Percentiles rank a stretch among this genome's conserved stretches.
Evolutionary conservation across 2,797 vertebrate species (phyloP).

Genomic region (Lycodopsis pacificus): DNA sequence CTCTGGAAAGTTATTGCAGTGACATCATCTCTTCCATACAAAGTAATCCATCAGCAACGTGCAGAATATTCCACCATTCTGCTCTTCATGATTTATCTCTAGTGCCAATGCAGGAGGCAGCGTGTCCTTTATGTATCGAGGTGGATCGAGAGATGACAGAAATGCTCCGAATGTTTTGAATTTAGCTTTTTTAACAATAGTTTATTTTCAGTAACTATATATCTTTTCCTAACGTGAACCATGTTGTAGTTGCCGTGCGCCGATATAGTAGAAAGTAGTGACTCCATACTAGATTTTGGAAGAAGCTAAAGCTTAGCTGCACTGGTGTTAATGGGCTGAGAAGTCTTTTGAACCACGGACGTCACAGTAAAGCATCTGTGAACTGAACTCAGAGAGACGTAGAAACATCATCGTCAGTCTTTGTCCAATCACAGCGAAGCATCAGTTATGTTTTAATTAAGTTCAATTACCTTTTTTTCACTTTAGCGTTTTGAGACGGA

Average conservation of each 20-base stretch:
- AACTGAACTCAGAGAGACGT: neutral
- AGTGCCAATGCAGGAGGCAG: neutral
- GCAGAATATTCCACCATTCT: neutral
- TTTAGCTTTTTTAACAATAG: no score
- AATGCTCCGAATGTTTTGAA: no score
- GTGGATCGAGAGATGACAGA: neutral
- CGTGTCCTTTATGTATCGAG: neutral
- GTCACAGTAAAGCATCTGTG: neutral
- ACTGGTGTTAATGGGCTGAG: no score
- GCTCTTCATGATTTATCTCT: neutral
- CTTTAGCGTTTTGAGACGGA: slow-evolving; percentile 43
- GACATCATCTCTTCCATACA: neutral
- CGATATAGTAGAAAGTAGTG: no score
- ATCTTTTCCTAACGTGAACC: no score
- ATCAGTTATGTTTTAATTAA: slow-evolving; percentile 72
- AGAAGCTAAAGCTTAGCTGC: neutral
- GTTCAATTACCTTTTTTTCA: slow-evolving; percentile 73
- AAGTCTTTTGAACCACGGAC: no score
- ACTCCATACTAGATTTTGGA: no score
- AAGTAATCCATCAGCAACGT: neutral
- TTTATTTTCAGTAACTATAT: no score
- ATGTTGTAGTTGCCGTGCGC: no score
- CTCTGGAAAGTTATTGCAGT: neutral
- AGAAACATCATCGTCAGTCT: slow-evolving; percentile 8
- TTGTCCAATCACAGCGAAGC: slow-evolving; percentile 36